These are phyloP conservation scores for Porites lobata DNA, from an alignment of 92 coral and sea anemone genomes.

Conservation along the genomic window DNA sequence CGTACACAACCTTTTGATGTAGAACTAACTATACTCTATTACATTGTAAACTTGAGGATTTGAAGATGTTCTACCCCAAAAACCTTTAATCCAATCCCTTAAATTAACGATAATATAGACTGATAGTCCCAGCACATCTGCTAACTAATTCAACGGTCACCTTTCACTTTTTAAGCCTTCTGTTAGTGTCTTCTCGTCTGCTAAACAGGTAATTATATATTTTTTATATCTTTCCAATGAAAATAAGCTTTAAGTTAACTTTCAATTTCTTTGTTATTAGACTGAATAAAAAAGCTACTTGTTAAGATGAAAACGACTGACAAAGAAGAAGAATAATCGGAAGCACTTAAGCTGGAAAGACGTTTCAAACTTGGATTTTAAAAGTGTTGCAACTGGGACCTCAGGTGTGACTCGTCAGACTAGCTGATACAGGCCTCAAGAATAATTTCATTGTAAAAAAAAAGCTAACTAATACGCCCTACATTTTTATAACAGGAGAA, in stretches of 20 bases:
- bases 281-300: conserved; percentile 13
- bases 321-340: not conserved
- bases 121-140: conserved; percentile 17
- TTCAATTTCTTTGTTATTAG: not conserved
- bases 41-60: conserved; percentile 24
- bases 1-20: conserved; percentile 30
- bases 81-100: conserved; percentile 20
- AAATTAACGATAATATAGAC: conserved; percentile 13
- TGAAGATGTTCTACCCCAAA: conserved; percentile 14
- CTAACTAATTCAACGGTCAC: not conserved
- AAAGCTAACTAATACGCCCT: not conserved
- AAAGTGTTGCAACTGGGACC: not conserved
- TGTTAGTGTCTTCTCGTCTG: not conserved
- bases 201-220: not conserved
- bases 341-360: no score
- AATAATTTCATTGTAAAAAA: not conserved
- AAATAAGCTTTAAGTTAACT: conserved; percentile 13
- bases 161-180: conserved; percentile 10
- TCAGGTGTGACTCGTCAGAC: not conserved
- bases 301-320: not conserved
- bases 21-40: conserved; percentile 48
- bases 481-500: not conserved
- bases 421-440: not conserved
- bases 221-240: conserved; percentile 2
- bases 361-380: no score